Evolutionary conservation across 2,797 vertebrate genomes (phyloP).

Genomic region (Cygnus olor): DNA sequence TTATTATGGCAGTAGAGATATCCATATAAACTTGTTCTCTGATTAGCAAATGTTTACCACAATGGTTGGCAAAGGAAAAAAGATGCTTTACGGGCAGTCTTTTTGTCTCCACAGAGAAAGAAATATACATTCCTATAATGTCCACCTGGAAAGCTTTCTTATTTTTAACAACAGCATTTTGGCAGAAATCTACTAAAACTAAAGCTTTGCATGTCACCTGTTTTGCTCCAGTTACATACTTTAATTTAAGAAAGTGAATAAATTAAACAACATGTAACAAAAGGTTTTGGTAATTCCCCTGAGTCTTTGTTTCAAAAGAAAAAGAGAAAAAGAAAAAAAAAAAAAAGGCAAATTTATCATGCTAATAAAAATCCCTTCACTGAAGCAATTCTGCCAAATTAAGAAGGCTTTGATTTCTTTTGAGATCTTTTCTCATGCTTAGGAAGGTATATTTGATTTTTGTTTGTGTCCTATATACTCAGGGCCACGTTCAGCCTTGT

Average conservation of each 20-base stretch:
- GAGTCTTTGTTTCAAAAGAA: background rate
- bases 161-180: accelerated
- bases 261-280: background rate
- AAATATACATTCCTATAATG: accelerated
- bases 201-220: background rate
- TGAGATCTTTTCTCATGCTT: accelerated
- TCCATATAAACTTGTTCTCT: background rate
- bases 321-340: background rate
- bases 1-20: background rate
- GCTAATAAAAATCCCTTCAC: background rate
- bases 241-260: background rate
- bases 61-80: background rate
- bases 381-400: background rate
- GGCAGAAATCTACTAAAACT: background rate
- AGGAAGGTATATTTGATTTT: background rate
- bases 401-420: background rate
- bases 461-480: too few relatives aligned
- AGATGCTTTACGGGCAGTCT: background rate
- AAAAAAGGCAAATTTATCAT: background rate
- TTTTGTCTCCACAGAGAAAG: background rate
- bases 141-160: background rate
- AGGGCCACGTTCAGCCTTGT: background rate
- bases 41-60: background rate
- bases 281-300: background rate
- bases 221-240: background rate